Evolutionary conservation across 2,888 invertebrate species (phyloP), one percentile per base, ranked within the genome.

Genomic region (Lithophane leautieri): DNA sequence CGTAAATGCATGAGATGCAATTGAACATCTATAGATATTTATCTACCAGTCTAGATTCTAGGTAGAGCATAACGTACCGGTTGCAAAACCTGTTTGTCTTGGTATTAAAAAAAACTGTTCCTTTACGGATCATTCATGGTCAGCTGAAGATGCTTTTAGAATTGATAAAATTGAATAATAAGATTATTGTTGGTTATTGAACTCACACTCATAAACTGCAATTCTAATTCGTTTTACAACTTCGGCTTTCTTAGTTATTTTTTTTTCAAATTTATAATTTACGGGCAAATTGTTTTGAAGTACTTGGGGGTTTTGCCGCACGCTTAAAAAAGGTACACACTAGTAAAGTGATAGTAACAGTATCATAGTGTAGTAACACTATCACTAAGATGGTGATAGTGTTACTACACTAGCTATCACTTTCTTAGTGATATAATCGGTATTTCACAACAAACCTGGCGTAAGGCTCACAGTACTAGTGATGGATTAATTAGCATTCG

Each of bases 21-120:
- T 62, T 47, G 2, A 14, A 16, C 8, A 28, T 28, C 9, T 14
- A 40, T 16, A n/a, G 19, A 50, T 50, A 19, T 44, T 44, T 76
- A 76, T 76, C 40, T 14, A 42, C 1, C n/a, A 65, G 14, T 63
- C 62, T 63, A 56, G 34, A 54, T 47, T 56, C 62, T n/a, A 75
- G n/a, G 56, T 40, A 75, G n/a, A 75, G 16, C 44, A 62, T 54
- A 47, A 19, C 2, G 8, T 63, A 28, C 12, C 2, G 47, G n/a
- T 22, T 3, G 22, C 11, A 25, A 65, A n/a, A 76, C 78, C 9
- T n/a, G 44, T 47, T 52, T n/a, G 1, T 19, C 9, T 67, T 44
- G 34, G 8, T 8, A 8, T 34, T 34, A 52, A 22, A 19, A 50
- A 65, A 58, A 16, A 28, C 34, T 9, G 50, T 58, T 25, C 28